These are phyloP conservation scores for Helarctos malayanus DNA, from an alignment of 2,797 vertebrate genomes.

Conservation along the genomic window DNA sequence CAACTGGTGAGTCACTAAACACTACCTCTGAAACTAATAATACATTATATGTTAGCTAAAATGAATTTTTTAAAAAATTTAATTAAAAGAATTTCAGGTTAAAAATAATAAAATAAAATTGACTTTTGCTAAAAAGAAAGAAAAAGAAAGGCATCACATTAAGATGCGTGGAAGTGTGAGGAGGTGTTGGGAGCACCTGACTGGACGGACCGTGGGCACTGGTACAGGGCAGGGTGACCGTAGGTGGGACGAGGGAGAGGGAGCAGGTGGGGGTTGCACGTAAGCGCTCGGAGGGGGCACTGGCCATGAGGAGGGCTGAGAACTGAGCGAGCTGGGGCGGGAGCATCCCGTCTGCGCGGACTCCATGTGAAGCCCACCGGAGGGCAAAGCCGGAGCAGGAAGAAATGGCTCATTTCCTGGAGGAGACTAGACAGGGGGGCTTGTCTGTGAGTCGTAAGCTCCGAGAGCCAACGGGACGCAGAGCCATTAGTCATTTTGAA, in stretches of 20 bases:
- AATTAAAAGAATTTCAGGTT: background rate
- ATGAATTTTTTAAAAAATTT: background rate
- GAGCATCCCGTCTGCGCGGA: accelerated
- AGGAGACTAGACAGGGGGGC: accelerated
- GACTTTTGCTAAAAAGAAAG: background rate
- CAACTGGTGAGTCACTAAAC: background rate
- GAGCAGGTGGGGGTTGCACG: background rate
- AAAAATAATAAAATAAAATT: background rate
- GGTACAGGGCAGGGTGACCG: accelerated
- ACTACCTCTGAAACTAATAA: background rate
- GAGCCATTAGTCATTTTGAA: background rate
- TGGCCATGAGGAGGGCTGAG: background rate
- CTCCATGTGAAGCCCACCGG: background rate
- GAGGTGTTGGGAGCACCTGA: no score
- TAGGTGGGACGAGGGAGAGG: accelerated
- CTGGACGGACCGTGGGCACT: accelerated
- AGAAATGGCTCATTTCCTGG: background rate
- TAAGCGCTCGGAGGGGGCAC: background rate
- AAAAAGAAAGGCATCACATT: background rate
- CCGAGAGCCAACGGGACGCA: accelerated
- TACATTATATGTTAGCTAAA: background rate
- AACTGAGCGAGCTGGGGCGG: background rate
- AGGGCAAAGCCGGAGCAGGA: background rate
- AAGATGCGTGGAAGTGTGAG: background rate
- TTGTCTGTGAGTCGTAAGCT: background rate